phyloP scores from a whole-genome alignment of 1,140 invertebrate genomes.

The Coenobita brevimanus region DNA sequence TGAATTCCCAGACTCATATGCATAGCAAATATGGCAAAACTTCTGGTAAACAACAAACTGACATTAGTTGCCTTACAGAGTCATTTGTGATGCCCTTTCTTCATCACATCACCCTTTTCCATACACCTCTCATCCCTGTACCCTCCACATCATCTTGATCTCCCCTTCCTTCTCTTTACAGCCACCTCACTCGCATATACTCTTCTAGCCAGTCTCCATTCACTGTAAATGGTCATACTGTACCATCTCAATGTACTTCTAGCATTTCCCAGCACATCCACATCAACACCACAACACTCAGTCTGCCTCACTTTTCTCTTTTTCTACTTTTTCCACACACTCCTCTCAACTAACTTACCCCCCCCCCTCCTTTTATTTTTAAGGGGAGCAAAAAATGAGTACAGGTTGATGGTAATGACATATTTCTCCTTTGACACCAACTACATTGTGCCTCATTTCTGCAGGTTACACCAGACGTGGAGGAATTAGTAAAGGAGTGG shows the following conservation, averaged over 20 bases:
- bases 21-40: no score
- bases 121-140: not conserved
- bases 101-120: not conserved
- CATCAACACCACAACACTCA: no score
- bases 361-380: not conserved
- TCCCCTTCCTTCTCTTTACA: not conserved
- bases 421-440: not conserved
- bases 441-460: not conserved
- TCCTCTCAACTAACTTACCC: not conserved
- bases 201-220: no score
- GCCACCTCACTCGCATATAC: no score
- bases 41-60: no score
- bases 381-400: not conserved
- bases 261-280: no score
- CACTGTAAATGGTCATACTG: no score
- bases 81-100: no score
- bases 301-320: not conserved
- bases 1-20: no score
- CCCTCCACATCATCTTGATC: not conserved
- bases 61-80: no score
- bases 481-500: constrained; percentile 68
- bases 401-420: not conserved
- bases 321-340: not conserved
- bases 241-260: no score
- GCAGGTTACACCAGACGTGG: constrained; percentile 63